phyloP scores from a whole-genome alignment of 2,888 invertebrate species.

The Heterodera filipjevi region DNA sequence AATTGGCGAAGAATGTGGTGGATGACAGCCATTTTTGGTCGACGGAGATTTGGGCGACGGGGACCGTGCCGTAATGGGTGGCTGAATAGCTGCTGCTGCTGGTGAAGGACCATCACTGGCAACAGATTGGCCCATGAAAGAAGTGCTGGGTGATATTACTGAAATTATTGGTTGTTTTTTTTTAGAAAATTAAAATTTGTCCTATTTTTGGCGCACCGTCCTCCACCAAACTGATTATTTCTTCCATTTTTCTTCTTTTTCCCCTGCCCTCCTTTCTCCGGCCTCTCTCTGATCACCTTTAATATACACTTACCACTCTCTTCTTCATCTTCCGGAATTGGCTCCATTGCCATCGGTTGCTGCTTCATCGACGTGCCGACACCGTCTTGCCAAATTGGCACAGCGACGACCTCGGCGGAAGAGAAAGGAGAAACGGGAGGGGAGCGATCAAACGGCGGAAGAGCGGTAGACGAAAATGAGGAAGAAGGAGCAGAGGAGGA shows the following conservation, averaged over 20 bases:
- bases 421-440: not conserved
- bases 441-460: not conserved
- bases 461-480: not conserved
- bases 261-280: not conserved
- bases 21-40: not conserved
- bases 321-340: conserved; percentile 62
- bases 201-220: too few relatives aligned
- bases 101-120: not conserved
- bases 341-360: conserved; percentile 50
- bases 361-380: not conserved
- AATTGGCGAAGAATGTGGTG: too few relatives aligned
- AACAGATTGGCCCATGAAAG: not conserved
- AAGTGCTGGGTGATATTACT: conserved; percentile 8
- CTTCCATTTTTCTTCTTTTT: not conserved
- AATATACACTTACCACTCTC: conserved; percentile 17
- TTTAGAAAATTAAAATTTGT: too few relatives aligned
- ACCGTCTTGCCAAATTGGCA: conserved; percentile 16
- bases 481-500: not conserved
- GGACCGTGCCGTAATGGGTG: not conserved
- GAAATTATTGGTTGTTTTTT: not conserved
- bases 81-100: not conserved
- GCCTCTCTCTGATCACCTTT: not conserved
- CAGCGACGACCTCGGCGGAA: conserved; percentile 13
- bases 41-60: not conserved
- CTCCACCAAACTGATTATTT: too few relatives aligned